phyloP scores from a whole-genome alignment of 1,140 invertebrate species.

The Druon quercuslanigerum region DNA sequence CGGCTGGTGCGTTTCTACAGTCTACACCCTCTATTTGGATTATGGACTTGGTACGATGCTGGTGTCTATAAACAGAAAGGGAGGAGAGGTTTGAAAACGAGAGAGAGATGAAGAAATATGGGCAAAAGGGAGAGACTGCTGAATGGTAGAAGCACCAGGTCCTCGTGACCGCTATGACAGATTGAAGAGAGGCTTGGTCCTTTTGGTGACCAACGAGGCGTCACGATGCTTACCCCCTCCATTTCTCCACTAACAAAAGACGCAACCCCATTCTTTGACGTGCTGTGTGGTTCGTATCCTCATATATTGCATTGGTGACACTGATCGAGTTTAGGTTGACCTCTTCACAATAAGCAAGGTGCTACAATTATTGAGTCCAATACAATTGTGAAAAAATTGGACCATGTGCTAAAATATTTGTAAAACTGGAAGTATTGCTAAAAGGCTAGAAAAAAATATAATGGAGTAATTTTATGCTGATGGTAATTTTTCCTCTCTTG shows the following conservation, averaged over 20 bases:
- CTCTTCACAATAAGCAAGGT: constrained; percentile 49
- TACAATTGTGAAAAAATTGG: background rate
- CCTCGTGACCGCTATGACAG: constrained; percentile 64
- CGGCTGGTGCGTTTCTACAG: constrained; percentile 52
- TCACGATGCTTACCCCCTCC: constrained; percentile 56
- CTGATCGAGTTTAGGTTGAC: constrained; percentile 33
- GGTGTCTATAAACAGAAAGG: constrained; percentile 13
- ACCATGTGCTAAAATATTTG: constrained; percentile 2
- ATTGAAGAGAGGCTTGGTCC: constrained; percentile 62
- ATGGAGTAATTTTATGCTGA: background rate
- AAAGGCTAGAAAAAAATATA: too few relatives aligned
- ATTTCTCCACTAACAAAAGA: constrained; percentile 53
- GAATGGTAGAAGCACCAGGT: constrained; percentile 49
- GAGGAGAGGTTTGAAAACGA: constrained; percentile 7
- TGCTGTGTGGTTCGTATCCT: constrained; percentile 28
- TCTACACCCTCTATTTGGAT: constrained; percentile 67
- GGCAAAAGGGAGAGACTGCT: constrained; percentile 47
- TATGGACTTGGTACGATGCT: constrained; percentile 50
- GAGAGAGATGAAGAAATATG: constrained; percentile 42
- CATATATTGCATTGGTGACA: constrained; percentile 26
- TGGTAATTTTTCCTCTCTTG: background rate
- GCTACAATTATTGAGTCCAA: constrained; percentile 1
- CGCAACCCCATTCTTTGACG: constrained; percentile 50
- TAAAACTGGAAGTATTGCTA: background rate
- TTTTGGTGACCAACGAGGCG: constrained; percentile 70